Evolutionary conservation across 2,888 invertebrate genomes (phyloP).

Genomic region (Himalopsyche kuldschensis): DNA sequence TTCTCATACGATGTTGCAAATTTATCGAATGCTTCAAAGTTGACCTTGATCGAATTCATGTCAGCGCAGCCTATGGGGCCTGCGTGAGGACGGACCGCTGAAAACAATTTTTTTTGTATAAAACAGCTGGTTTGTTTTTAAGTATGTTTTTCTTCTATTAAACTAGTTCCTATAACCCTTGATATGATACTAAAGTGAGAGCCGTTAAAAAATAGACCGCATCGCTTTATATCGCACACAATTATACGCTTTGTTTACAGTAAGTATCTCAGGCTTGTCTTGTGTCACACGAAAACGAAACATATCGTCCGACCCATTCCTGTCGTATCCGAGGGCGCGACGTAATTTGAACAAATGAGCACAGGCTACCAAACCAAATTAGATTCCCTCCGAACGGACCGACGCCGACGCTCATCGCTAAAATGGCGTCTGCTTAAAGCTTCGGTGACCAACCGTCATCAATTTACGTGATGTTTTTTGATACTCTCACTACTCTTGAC

Average conservation of each 20-base stretch:
- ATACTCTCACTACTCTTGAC: not conserved
- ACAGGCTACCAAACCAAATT: slow-evolving; percentile 66
- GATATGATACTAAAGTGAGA: too few species aligned
- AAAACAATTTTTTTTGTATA: too few species aligned
- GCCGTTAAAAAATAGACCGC: not conserved
- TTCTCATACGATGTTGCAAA: too few species aligned
- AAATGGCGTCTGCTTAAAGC: slow-evolving; percentile 13
- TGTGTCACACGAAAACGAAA: not conserved
- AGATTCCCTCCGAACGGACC: slow-evolving; percentile 56
- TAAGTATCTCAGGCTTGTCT: not conserved
- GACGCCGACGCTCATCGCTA: slow-evolving; percentile 36
- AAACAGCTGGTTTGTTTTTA: too few species aligned
- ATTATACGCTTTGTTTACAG: not conserved
- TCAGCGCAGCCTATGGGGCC: too few species aligned
- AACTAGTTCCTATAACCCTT: too few species aligned
- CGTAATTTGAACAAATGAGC: slow-evolving; percentile 69
- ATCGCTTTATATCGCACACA: not conserved
- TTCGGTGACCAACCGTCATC: slow-evolving; percentile 4
- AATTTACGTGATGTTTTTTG: not conserved
- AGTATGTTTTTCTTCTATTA: too few species aligned
- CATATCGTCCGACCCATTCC: slow-evolving; percentile 5
- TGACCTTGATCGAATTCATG: too few species aligned
- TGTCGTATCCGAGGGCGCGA: slow-evolving; percentile 3
- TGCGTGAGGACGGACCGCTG: too few species aligned
- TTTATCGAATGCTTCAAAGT: too few species aligned